Evolutionary conservation across 1,140 invertebrate genomes (phyloP).

Genomic region (Thereuonema tuberculata): DNA sequence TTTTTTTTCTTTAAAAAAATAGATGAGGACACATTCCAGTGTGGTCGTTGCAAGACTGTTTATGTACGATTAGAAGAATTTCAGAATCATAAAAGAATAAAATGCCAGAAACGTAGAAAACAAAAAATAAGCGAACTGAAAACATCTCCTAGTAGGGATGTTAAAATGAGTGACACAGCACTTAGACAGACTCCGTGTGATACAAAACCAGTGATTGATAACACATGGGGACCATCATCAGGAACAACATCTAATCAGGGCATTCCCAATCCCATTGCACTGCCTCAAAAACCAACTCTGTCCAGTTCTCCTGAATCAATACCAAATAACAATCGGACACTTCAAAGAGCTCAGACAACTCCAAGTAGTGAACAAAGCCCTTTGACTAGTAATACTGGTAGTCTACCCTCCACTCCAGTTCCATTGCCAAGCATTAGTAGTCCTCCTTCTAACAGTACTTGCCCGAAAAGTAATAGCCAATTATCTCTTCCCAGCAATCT

Average conservation of each 20-base stretch:
- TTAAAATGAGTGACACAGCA: no score
- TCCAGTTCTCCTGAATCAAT: no score
- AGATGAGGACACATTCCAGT: slow-evolving; percentile 9
- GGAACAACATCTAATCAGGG: background rate
- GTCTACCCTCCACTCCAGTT: background rate
- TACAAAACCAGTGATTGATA: background rate
- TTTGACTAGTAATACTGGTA: background rate
- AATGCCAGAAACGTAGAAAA: background rate
- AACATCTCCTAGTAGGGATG: background rate
- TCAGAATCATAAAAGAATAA: background rate
- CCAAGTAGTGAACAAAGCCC: background rate
- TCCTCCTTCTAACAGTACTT: background rate
- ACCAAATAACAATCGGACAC: background rate
- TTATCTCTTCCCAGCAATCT: background rate
- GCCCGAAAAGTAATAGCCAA: background rate
- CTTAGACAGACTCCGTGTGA: background rate
- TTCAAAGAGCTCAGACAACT: background rate
- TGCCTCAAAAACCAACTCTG: background rate
- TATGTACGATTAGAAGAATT: slow-evolving; percentile 3
- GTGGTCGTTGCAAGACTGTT: slow-evolving; percentile 4
- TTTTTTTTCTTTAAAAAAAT: background rate
- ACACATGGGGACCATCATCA: background rate
- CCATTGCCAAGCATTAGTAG: slow-evolving; percentile 1
- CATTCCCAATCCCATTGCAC: background rate
- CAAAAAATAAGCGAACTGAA: background rate